Evolutionary conservation across 2,113 vertebrate species (phyloP), one percentile per base, ranked within the genome.

Genomic region (Craseonycteris thonglongyai): DNA sequence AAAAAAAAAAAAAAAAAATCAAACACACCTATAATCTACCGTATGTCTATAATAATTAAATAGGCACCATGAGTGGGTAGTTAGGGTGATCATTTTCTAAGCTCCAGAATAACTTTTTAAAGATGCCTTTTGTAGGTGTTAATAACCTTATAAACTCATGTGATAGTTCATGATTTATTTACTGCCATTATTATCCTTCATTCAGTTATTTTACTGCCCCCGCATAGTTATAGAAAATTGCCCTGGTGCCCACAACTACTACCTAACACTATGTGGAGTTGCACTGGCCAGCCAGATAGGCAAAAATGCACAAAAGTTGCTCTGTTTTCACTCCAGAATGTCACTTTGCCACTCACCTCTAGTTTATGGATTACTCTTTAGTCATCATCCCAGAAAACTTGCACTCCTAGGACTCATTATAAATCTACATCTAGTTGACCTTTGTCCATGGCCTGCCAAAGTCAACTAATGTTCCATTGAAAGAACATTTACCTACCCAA

Each of bases 1-100:
- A n/a, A n/a, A n/a, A n/a, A n/a, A n/a, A n/a, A n/a, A n/a, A n/a
- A n/a, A n/a, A n/a, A n/a, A n/a, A n/a, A n/a, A n/a, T n/a, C n/a
- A n/a, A n/a, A n/a, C n/a, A n/a, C 38, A 81, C n/a, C n/a, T 82
- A 68, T 92, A 81, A 88, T 86, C n/a, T 95, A 65, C n/a, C n/a
- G n/a, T n/a, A n/a, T 86, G 19, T 47, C 24, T 91, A 35, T 10
- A 65, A 30, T 59, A 85, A 66, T 88, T 72, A 91, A 61, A 85
- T 38, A 72, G 42, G 21, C 14, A 83, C 63, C 68, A 30, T 90
- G 30, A 76, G 6, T 88, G 22, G 38, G 38, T 81, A 81, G 78
- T 42, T 61, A 22, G 56, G 40, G 18, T 81, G 69, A 69, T 88
- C 35, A 86, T 61, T 95, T 95, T 82, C 58, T 92, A 58, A 90